These are phyloP conservation scores for Rhyzopertha dominica DNA, from an alignment of 1,140 invertebrate genomes.

Conservation along the genomic window DNA sequence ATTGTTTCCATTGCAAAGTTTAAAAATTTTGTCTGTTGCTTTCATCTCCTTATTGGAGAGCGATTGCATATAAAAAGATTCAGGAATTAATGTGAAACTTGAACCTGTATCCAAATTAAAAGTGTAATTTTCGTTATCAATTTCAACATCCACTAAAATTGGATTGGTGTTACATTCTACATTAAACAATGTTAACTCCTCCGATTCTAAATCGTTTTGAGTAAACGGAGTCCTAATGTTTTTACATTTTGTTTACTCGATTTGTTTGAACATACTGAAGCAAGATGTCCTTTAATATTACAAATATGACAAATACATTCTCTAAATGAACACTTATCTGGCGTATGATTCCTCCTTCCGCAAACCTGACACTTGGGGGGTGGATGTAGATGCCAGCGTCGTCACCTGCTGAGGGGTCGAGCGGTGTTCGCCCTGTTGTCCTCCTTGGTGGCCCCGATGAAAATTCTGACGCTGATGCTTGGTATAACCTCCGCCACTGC, in stretches of 20 bases:
- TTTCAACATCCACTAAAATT: not conserved
- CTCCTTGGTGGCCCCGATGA: no score
- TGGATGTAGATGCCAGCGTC: not conserved
- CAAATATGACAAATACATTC: conserved; percentile 8
- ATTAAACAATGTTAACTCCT: conserved; percentile 1
- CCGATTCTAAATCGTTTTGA: conserved; percentile 5
- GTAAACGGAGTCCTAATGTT: no score
- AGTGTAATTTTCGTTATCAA: not conserved
- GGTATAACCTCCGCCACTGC: no score
- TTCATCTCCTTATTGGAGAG: not conserved
- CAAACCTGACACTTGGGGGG: conserved; percentile 4
- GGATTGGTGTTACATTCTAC: conserved; percentile 3
- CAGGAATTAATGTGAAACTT: not conserved
- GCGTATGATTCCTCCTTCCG: conserved; percentile 1
- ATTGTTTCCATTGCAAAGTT: conserved; percentile 1
- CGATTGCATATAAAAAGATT: not conserved
- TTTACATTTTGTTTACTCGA: not conserved
- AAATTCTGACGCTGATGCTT: no score
- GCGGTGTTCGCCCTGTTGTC: no score
- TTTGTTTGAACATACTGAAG: not conserved
- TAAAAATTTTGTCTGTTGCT: not conserved
- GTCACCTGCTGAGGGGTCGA: no score
- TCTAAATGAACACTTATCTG: conserved; percentile 4
- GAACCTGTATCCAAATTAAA: conserved; percentile 3
- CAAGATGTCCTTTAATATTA: not conserved